Evolutionary conservation across 92 coral and sea anemone genomes (phyloP), one percentile per base, ranked within the genome.

Genomic region (Nematostella vectensis): DNA sequence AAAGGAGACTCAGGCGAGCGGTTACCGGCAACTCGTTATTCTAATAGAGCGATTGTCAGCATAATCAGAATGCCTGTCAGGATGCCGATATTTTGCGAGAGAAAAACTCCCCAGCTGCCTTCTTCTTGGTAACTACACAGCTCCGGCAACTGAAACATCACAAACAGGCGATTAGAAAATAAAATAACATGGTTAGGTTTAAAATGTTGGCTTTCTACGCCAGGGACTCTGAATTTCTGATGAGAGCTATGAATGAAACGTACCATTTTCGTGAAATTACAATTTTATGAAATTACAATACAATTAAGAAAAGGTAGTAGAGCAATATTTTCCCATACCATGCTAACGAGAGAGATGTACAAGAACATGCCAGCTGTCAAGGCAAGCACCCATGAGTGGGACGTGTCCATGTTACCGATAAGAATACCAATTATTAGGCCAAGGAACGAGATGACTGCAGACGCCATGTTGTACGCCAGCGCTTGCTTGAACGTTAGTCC

Each of bases 401-500:
- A 84, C 6, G 83, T 63, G 16, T 85, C 69, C 21, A 88, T 80
- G 65, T 91, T 78, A 12, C 89, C 91, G 54, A 91, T 75, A 42
- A 74, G 47, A 28, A 91, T 67, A 10, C 98, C 98, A 50, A 91
- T 24, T 24, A 78, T 56, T 10, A 91, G 82, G 27, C 98, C 98
- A 63, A 86, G 71, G 54, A 69, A 91, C 31, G 95, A 69, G 29
- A 83, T 81, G 36, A 87, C 40, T 51, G 91, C 98, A 11, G 98
- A 91, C 9, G 79, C 76, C 54, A 91, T 31, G 74, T 91, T 91
- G 58, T 87, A 83, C 50, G 85, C 54, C 24, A 91, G 29, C 39
- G 98, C 98, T 65, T 91, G 98, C 63, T 68, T 77, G 29, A 85
- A 63, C 11, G 98, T 72, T 30, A 91, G 61, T n/a, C 98, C 98